Evolutionary conservation across 1,140 invertebrate genomes (phyloP).

Genomic region (Drosophila bocki): DNA sequence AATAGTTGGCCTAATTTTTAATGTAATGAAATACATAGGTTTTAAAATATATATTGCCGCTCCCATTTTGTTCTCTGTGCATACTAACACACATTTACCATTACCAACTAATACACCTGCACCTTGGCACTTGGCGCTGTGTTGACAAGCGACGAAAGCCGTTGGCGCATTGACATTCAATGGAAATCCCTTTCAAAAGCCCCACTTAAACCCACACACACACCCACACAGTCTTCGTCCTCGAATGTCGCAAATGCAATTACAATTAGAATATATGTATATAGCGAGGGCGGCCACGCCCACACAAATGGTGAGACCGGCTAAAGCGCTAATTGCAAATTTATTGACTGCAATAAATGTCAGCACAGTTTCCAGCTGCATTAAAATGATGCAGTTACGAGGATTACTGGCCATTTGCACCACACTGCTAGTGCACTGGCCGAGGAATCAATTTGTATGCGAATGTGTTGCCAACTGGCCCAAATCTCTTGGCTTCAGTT

Average conservation of each 20-base stretch:
- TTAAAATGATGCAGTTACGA: conserved; percentile 59
- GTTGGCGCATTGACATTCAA: conserved; percentile 57
- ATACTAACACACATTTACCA: conserved; percentile 1
- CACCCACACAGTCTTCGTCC: background rate
- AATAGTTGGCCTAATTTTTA: no score
- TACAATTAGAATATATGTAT: conserved; percentile 71
- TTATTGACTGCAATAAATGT: conserved; percentile 81
- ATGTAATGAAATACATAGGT: no score
- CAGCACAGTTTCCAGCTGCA: conserved; percentile 57
- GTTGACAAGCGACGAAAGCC: conserved; percentile 57
- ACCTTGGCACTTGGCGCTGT: conserved; percentile 50
- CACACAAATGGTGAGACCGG: conserved; percentile 27
- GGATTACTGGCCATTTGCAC: conserved; percentile 43
- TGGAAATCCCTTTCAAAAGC: conserved; percentile 47
- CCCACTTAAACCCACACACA: conserved; percentile 23
- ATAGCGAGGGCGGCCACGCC: conserved; percentile 29
- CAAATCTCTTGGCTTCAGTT: background rate
- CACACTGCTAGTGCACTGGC: conserved; percentile 3
- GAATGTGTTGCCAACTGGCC: background rate
- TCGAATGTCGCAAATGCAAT: conserved; percentile 59
- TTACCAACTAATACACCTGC: conserved; percentile 42
- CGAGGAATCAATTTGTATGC: conserved; percentile 37
- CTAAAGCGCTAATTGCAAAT: conserved; percentile 69
- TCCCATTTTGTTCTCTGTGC: background rate
- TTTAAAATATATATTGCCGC: no score